Evolutionary conservation across 2,888 invertebrate species (phyloP).

Genomic region (Caenorhabditis sp.): DNA sequence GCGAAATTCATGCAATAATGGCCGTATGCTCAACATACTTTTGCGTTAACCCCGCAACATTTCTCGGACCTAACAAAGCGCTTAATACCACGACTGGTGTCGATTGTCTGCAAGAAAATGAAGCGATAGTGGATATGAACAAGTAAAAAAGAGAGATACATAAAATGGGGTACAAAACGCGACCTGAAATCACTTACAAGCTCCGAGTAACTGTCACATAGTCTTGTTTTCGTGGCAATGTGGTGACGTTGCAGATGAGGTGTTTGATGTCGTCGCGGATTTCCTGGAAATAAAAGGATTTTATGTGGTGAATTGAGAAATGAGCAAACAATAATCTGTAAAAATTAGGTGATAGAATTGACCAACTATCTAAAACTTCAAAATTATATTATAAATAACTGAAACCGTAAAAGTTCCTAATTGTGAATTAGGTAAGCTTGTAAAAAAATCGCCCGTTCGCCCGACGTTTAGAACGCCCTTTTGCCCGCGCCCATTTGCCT

Average conservation of each 20-base stretch:
- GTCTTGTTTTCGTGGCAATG: constrained; percentile 30
- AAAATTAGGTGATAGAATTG: no score
- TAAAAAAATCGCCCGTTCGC: no score
- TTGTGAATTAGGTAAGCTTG: no score
- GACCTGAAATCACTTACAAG: neutral
- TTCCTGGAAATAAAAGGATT: constrained; percentile 23
- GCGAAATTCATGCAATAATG: constrained; percentile 10
- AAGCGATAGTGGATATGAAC: neutral
- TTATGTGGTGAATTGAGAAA: constrained; percentile 1
- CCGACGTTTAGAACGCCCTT: no score
- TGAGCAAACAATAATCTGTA: no score
- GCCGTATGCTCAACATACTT: neutral
- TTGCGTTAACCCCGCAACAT: constrained; percentile 8
- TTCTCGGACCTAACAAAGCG: constrained; percentile 25
- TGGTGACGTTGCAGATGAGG: constrained; percentile 16
- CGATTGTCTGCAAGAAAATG: constrained; percentile 25
- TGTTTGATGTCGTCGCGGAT: constrained; percentile 45
- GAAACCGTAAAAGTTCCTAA: no score
- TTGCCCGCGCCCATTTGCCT: no score
- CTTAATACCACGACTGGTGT: constrained; percentile 29
- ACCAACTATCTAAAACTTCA: no score
- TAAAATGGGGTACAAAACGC: no score
- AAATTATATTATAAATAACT: no score
- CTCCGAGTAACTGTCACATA: constrained; percentile 33
- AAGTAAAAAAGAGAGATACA: no score